Conservation (phyloP, 2,888 invertebrate genomes). For the Netelia inedita region DNA sequence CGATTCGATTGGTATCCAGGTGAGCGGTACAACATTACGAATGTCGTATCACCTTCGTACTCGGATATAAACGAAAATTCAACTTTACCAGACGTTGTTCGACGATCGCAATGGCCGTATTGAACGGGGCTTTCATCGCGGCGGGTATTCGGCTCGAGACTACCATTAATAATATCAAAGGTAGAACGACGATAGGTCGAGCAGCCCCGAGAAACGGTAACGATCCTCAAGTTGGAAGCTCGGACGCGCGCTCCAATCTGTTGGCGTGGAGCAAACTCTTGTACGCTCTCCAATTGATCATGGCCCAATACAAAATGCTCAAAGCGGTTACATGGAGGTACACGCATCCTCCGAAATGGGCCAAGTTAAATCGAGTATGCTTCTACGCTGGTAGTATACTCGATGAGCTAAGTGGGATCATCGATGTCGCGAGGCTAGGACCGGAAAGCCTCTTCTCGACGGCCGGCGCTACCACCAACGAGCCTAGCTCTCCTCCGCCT, state of each 20-base stretch:
- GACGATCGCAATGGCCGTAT: slow-evolving; percentile 78
- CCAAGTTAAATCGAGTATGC: slow-evolving; percentile 75
- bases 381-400: slow-evolving; percentile 82
- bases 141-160: slow-evolving; percentile 75
- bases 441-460: slow-evolving; percentile 31
- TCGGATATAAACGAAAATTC: slow-evolving; percentile 9
- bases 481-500: neutral
- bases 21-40: slow-evolving; percentile 56
- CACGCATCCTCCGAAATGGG: slow-evolving; percentile 79
- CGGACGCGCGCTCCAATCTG: slow-evolving; percentile 67
- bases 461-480: too few relatives aligned
- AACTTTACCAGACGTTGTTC: slow-evolving; percentile 73
- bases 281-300: slow-evolving; percentile 78
- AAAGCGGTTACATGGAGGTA: slow-evolving; percentile 83
- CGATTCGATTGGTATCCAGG: slow-evolving; percentile 82
- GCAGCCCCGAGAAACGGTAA: slow-evolving; percentile 50
- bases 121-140: slow-evolving; percentile 79
- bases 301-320: slow-evolving; percentile 80
- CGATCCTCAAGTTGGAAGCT: neutral
- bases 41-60: too few relatives aligned
- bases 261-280: slow-evolving; percentile 72
- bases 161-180: slow-evolving; percentile 71
- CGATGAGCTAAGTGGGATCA: slow-evolving; percentile 77
- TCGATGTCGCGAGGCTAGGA: slow-evolving; percentile 68
- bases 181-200: slow-evolving; percentile 50